These are phyloP conservation scores for Carassius auratus DNA, from an alignment of 2,113 vertebrate species.

Conservation along the genomic window DNA sequence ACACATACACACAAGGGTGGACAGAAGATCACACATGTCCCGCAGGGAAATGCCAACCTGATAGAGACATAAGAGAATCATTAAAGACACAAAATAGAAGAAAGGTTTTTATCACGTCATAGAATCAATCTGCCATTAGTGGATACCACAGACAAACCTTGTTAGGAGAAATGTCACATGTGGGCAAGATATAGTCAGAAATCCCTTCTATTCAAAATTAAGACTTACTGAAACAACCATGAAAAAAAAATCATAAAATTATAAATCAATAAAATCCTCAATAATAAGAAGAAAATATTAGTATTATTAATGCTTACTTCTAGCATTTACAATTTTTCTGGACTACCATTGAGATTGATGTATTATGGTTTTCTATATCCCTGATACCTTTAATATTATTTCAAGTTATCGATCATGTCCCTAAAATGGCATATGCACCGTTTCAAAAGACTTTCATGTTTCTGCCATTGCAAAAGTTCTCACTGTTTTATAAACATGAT, in stretches of 20 bases:
- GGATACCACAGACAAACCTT: neutral
- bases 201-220: neutral
- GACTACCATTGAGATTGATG: too few species aligned
- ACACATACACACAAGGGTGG: slow-evolving; percentile 25
- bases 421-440: too few species aligned
- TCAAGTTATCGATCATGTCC: too few species aligned
- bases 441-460: neutral
- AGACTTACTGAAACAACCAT: too few species aligned
- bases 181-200: neutral
- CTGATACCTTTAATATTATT: too few species aligned
- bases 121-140: slow-evolving; percentile 1
- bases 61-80: slow-evolving; percentile 15
- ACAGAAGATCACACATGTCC: slow-evolving; percentile 33
- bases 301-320: too few species aligned
- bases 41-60: slow-evolving; percentile 21
- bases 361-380: too few species aligned
- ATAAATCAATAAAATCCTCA: too few species aligned
- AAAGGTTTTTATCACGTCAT: slow-evolving; percentile 3
- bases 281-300: too few species aligned
- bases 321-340: too few species aligned
- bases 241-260: neutral
- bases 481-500: neutral
- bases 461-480: neutral
- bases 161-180: neutral
- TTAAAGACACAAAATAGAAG: slow-evolving; percentile 30